phyloP scores from a whole-genome alignment of 2,888 invertebrate genomes.

The Ceramica pisi region DNA sequence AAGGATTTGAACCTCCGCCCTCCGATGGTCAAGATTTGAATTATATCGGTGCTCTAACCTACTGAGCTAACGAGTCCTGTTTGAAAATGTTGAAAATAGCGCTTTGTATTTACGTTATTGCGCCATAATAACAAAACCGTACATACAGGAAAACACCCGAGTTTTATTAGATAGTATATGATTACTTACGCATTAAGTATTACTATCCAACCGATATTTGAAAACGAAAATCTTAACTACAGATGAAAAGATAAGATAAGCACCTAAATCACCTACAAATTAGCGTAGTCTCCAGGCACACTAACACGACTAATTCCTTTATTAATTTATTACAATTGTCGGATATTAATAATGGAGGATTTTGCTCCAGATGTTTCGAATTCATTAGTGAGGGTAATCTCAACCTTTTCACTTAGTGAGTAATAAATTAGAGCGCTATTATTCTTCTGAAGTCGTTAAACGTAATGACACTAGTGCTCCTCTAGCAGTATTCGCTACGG shows the following conservation, averaged over 20 bases:
- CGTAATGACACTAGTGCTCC: conserved; percentile 25
- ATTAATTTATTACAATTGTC: conserved; percentile 67
- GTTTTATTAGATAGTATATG: not conserved
- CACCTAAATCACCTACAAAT: conserved; percentile 20
- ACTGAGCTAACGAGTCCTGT: conserved; percentile 52
- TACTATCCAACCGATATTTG: not conserved
- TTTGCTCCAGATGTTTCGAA: conserved; percentile 66
- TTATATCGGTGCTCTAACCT: conserved; percentile 49
- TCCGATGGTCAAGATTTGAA: conserved; percentile 19
- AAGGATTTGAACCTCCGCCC: conserved; percentile 38
- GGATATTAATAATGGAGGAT: conserved; percentile 63
- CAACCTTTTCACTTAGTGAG: conserved; percentile 39
- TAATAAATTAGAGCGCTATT: conserved; percentile 49
- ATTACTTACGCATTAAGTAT: not conserved
- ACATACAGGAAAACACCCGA: not conserved
- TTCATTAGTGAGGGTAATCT: conserved; percentile 64
- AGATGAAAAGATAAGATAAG: not conserved
- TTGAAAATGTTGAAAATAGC: not conserved
- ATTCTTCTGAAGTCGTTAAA: conserved; percentile 42
- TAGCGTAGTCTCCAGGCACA: conserved; percentile 29
- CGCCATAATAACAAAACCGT: conserved; percentile 17
- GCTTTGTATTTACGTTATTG: not conserved
- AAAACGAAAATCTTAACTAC: conserved; percentile 11
- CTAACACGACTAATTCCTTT: conserved; percentile 56
- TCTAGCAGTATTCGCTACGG: conserved; percentile 11